Percentiles rank a stretch among this genome's conserved stretches.
phyloP scores from a whole-genome alignment of 2,113 vertebrate genomes.

The Proteles cristata region DNA sequence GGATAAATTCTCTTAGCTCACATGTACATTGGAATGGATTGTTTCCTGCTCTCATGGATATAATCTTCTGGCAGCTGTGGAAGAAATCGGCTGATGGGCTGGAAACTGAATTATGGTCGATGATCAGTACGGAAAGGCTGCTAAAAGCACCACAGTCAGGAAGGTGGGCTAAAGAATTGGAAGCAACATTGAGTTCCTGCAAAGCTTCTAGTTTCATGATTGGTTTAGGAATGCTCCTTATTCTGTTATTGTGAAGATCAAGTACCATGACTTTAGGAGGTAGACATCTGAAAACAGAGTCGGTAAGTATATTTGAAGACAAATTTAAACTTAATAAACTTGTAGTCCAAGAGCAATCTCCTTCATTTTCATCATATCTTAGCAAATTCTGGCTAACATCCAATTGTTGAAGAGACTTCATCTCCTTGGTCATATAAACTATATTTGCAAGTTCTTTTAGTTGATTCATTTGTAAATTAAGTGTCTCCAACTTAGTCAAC shows the following conservation, averaged over 20 bases:
- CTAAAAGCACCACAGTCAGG: constrained; percentile 86
- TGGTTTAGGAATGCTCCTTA: constrained; percentile 82
- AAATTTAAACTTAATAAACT: constrained; percentile 88
- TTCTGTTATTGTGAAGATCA: constrained; percentile 88
- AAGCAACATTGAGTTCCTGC: constrained; percentile 89
- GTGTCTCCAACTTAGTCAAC: constrained; percentile 80
- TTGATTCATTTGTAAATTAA: constrained; percentile 89
- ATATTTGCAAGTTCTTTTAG: constrained; percentile 86
- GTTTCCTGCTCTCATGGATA: constrained; percentile 83
- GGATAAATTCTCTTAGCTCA: constrained; percentile 87
- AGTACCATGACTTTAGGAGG: constrained; percentile 84
- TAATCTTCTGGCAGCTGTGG: constrained; percentile 85
- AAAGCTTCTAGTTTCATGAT: constrained; percentile 82
- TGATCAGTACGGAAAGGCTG: constrained; percentile 83
- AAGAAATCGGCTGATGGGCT: constrained; percentile 83
- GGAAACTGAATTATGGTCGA: constrained; percentile 87
- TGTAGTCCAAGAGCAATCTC: constrained; percentile 86
- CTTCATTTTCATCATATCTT: constrained; percentile 71
- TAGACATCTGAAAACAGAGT: constrained; percentile 90
- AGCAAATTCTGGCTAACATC: constrained; percentile 91
- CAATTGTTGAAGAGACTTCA: constrained; percentile 88
- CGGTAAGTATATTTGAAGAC: constrained; percentile 88
- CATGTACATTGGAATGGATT: constrained; percentile 94
- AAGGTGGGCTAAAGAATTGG: constrained; percentile 89
- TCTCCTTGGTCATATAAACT: constrained; percentile 85